These are phyloP conservation scores for Dyspetes luteomarginatus DNA, from an alignment of 2,888 invertebrate genomes.

Conservation along the genomic window DNA sequence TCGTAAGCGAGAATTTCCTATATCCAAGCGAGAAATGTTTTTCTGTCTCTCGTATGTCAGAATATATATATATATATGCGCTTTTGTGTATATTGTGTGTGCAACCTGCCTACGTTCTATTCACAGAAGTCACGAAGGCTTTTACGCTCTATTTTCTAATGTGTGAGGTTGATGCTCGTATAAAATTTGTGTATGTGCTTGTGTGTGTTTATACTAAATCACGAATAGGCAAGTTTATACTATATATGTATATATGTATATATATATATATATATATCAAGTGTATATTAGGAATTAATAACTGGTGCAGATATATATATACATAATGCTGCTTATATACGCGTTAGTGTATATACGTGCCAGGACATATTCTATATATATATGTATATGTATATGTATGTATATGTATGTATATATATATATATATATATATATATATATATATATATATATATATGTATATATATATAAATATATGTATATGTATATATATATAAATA, in stretches of 20 bases:
- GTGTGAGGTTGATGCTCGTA: conserved; percentile 23
- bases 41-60: conserved; percentile 22
- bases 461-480: background rate
- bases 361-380: too few species aligned
- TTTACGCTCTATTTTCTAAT: conserved; percentile 27
- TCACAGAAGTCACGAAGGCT: conserved; percentile 56
- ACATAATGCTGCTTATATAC: too few species aligned
- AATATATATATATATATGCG: background rate
- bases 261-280: background rate
- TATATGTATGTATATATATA: too few species aligned
- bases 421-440: too few species aligned
- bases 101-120: conserved; percentile 12
- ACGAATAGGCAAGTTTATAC: too few species aligned
- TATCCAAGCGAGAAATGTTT: conserved; percentile 20
- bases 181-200: background rate
- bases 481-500: background rate
- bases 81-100: background rate
- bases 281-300: too few species aligned
- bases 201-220: background rate
- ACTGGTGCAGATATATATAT: too few species aligned
- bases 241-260: background rate
- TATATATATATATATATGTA: background rate
- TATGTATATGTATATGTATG: too few species aligned
- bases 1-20: background rate
- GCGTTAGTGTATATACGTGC: too few species aligned